Conservation (phyloP, 2,888 invertebrate genomes). For the Lissonota sp. region DNA sequence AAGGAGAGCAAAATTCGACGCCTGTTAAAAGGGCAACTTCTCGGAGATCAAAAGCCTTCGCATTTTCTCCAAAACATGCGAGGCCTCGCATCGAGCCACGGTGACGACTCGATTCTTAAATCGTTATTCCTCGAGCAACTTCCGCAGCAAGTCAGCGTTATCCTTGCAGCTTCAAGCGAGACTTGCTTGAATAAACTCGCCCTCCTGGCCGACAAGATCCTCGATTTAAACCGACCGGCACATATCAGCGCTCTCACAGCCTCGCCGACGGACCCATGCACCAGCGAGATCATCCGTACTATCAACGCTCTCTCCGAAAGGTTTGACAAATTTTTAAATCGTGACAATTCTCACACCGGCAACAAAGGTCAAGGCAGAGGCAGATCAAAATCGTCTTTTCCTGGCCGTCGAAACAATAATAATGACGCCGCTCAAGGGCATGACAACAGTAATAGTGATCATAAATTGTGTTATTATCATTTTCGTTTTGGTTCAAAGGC, state of each 20-base stretch:
- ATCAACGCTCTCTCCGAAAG: no score
- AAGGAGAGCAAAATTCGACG: slow-evolving; percentile 35
- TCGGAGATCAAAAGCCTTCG: not conserved
- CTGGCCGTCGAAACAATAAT: not conserved
- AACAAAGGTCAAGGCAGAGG: not conserved
- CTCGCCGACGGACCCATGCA: not conserved
- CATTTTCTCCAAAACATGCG: not conserved
- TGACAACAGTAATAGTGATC: not conserved
- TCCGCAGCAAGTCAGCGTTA: slow-evolving; percentile 16
- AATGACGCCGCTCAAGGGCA: no score
- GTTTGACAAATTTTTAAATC: no score
- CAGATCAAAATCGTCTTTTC: not conserved
- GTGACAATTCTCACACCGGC: not conserved
- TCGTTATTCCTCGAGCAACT: slow-evolving; percentile 16
- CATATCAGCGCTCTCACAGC: not conserved
- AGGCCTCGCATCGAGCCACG: not conserved
- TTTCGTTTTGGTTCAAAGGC: not conserved
- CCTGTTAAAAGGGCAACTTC: slow-evolving; percentile 7
- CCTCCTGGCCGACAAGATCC: not conserved
- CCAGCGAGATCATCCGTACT: not conserved
- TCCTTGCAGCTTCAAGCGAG: slow-evolving; percentile 6
- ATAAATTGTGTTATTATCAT: slow-evolving; percentile 21
- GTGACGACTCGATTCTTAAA: not conserved
- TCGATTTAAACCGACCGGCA: slow-evolving; percentile 14
- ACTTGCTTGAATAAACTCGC: not conserved